Evolutionary conservation across 2,888 invertebrate species (phyloP).

Genomic region (Philhelius pedissequus): DNA sequence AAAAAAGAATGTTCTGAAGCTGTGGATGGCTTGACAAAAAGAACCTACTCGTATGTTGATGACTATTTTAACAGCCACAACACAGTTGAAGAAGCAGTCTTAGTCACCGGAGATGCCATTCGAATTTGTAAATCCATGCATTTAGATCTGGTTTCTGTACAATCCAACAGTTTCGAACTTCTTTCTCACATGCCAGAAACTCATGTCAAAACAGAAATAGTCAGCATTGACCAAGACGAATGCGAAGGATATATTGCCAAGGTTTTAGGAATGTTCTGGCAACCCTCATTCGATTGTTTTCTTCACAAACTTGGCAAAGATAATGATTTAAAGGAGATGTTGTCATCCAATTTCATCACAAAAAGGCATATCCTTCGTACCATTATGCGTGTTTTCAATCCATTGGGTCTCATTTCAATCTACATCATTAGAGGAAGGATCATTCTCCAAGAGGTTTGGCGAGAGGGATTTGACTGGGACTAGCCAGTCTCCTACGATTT

Average conservation of each 20-base stretch:
- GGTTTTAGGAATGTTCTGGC: too few species aligned
- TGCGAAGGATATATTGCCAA: not conserved
- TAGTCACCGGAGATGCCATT: not conserved
- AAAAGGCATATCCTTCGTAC: not conserved
- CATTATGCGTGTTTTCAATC: not conserved
- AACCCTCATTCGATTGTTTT: not conserved
- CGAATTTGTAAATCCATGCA: conserved; percentile 5
- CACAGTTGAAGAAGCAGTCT: not conserved
- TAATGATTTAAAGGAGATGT: not conserved
- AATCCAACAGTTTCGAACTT: not conserved
- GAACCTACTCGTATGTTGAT: conserved; percentile 51
- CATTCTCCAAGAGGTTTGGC: not conserved
- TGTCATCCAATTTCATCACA: not conserved
- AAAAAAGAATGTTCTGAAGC: conserved; percentile 23
- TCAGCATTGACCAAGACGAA: not conserved
- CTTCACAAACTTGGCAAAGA: not conserved
- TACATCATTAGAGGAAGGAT: not conserved
- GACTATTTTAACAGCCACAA: too few species aligned
- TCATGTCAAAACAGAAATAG: not conserved
- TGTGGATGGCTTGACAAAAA: conserved; percentile 17
- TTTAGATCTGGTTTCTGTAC: conserved; percentile 3
- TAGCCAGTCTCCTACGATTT: not conserved
- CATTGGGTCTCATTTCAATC: not conserved
- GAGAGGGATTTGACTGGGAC: not conserved
- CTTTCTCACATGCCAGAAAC: not conserved